Conservation (phyloP, 1,140 invertebrate species). For the Cyclina sinensis region DNA sequence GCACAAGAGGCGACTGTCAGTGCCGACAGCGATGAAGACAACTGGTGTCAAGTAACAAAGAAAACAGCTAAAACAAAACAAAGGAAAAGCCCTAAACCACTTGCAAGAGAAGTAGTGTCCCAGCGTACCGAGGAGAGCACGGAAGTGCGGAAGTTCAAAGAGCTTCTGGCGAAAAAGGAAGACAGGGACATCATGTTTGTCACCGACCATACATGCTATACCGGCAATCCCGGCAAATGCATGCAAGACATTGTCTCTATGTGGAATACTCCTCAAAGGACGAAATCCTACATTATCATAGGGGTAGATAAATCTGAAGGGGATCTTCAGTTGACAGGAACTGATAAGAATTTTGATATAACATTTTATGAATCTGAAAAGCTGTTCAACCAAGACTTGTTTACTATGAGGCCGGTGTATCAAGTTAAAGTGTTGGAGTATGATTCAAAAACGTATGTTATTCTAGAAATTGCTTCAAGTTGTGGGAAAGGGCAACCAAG, state of each 20-base stretch:
- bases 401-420: constrained; percentile 39
- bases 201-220: neutral
- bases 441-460: constrained; percentile 32
- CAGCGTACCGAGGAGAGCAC: neutral
- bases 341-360: neutral
- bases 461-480: constrained; percentile 57
- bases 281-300: constrained; percentile 41
- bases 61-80: neutral
- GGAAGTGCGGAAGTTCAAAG: neutral
- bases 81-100: neutral
- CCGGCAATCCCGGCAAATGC: constrained; percentile 9
- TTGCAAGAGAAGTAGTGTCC: neutral
- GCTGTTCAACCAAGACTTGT: constrained; percentile 9
- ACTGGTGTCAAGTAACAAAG: neutral
- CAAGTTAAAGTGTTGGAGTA: neutral
- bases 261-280: constrained; percentile 62
- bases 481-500: constrained; percentile 36
- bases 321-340: neutral
- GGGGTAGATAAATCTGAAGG: neutral
- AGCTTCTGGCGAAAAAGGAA: neutral
- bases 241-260: constrained; percentile 43
- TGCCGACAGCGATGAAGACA: neutral
- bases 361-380: neutral
- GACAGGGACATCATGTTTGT: constrained; percentile 30
- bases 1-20: neutral